Evolutionary conservation across 2,113 vertebrate species (phyloP), one percentile per base, ranked within the genome.

Genomic region (Scomber japonicus): DNA sequence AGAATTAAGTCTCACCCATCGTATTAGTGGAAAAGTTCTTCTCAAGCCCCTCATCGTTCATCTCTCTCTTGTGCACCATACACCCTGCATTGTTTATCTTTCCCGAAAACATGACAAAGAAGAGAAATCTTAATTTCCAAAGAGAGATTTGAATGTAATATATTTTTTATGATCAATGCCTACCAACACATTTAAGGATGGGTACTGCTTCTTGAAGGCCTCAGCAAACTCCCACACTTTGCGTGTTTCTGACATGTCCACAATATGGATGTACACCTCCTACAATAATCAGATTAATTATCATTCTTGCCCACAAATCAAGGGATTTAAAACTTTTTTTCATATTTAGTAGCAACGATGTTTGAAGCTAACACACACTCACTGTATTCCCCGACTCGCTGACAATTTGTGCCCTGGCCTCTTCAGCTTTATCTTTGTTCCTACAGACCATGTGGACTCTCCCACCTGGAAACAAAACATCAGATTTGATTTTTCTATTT

Each of bases 31-130:
- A 94, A 90, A 95, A 95, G 78, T 91, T 95, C 75, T 78, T 94
- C 86, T 95, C 95, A 57, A 95, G 72, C 24, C 91, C 90, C 21
- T 93, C 91, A 2, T 78, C 59, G 9, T 89, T 95, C 4, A 93
- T 57, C 71, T 95, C 90, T 75, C 91, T 92, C 74, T 92, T 85
- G 74, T 90, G 88, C 57, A 93, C 74, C 91, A 95, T 94, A 46
- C 94, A 94, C 0, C 94, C 94, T 30, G 94, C 94, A 48, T 95
- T 95, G 82, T 95, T 94, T 70, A 95, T 94, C 95, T 95, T 71
- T n/a, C 51, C 57, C 7, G 19, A 14, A 48, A 51, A 49, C n/a
- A 57, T 9, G 35, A 64, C 1, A 45, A 8, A 31, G 4, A 56
- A 16, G 2, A 35, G 9, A 11, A 45, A 21, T 4, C 31, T 45